Evolutionary conservation across 2,888 invertebrate genomes (phyloP).

Genomic region (Papilio gigon): DNA sequence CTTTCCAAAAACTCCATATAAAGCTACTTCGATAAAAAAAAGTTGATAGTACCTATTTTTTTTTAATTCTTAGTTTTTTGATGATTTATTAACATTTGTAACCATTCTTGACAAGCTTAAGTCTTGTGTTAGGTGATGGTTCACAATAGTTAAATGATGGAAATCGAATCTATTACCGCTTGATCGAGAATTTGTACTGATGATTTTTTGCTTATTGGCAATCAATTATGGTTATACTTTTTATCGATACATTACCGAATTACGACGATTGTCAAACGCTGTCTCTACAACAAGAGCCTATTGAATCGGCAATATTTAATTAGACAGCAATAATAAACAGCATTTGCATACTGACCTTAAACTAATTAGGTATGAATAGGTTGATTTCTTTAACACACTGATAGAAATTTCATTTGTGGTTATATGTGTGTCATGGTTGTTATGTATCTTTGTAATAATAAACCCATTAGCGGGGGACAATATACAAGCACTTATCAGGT

Average conservation of each 20-base stretch:
- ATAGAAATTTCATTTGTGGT: slow-evolving; percentile 36
- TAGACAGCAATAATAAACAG: neutral
- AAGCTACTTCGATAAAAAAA: too few relatives aligned
- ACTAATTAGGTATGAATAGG: slow-evolving; percentile 29
- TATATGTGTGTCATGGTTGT: slow-evolving; percentile 39
- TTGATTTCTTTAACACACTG: slow-evolving; percentile 27
- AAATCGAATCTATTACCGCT: too few relatives aligned
- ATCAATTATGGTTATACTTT: too few relatives aligned
- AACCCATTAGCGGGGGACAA: slow-evolving; percentile 8
- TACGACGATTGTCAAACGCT: neutral
- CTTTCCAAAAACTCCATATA: too few relatives aligned
- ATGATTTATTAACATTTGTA: too few relatives aligned
- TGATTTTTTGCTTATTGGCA: too few relatives aligned
- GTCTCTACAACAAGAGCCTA: neutral
- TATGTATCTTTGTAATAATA: slow-evolving; percentile 24
- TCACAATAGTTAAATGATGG: too few relatives aligned
- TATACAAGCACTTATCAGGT: slow-evolving; percentile 3
- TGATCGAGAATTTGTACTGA: too few relatives aligned
- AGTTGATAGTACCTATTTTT: too few relatives aligned
- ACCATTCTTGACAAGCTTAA: too few relatives aligned
- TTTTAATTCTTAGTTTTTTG: too few relatives aligned
- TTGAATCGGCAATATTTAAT: slow-evolving; percentile 18
- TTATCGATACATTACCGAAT: neutral
- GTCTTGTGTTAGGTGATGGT: too few relatives aligned
- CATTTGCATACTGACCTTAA: slow-evolving; percentile 30